These are phyloP conservation scores for Phoenicopterus ruber DNA, from an alignment of 2,113 vertebrate species.

Conservation along the genomic window DNA sequence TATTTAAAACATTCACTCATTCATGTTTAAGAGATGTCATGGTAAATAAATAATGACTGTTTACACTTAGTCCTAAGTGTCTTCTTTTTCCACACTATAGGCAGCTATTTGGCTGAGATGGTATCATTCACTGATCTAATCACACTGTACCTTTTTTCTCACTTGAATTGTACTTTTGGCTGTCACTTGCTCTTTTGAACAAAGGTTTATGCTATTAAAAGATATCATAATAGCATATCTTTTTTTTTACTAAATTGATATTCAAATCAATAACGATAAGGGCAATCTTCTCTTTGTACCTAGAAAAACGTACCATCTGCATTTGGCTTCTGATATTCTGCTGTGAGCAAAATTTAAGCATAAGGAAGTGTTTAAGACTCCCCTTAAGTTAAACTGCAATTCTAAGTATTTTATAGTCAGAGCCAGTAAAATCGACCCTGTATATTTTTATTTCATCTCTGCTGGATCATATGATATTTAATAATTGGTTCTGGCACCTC, in stretches of 20 bases:
- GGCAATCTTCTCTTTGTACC: slow-evolving; percentile 71
- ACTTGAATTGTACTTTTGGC: slow-evolving; percentile 73
- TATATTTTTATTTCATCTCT: slow-evolving; percentile 85
- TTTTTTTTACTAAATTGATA: slow-evolving; percentile 52
- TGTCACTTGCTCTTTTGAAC: slow-evolving; percentile 76
- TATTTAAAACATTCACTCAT: slow-evolving; percentile 77
- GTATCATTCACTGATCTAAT: slow-evolving; percentile 70
- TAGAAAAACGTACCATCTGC: slow-evolving; percentile 74
- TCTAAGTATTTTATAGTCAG: slow-evolving; percentile 75
- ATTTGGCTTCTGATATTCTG: slow-evolving; percentile 72
- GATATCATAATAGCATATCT: slow-evolving; percentile 68
- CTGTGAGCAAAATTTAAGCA: slow-evolving; percentile 75
- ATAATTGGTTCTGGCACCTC: slow-evolving; percentile 85
- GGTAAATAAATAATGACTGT: slow-evolving; percentile 84
- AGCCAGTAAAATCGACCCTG: slow-evolving; percentile 82
- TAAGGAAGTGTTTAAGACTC: slow-evolving; percentile 77
- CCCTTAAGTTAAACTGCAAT: slow-evolving; percentile 73
- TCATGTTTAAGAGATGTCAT: slow-evolving; percentile 79
- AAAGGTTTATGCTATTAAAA: slow-evolving; percentile 69
- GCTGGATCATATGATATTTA: slow-evolving; percentile 85
- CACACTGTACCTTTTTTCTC: slow-evolving; percentile 74
- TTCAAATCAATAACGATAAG: slow-evolving; percentile 68
- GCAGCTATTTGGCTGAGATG: slow-evolving; percentile 74
- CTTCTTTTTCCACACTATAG: slow-evolving; percentile 75
- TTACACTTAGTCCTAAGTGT: slow-evolving; percentile 74